Conservation (phyloP, 2,797 vertebrate species). For the Nannoperca obscura region DNA sequence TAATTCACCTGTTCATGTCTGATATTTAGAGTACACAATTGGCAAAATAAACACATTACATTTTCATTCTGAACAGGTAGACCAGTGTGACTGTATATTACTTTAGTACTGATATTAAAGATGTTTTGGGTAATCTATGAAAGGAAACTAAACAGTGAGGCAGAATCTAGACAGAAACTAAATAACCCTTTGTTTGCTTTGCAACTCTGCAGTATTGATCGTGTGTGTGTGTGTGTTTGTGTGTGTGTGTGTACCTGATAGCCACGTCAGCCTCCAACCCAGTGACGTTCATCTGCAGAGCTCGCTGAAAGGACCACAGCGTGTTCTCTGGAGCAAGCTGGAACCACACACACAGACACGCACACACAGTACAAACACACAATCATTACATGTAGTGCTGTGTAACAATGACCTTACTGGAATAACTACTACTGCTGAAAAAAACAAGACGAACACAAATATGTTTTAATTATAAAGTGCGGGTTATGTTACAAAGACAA, state of each 20-base stretch:
- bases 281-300: conserved; percentile 89
- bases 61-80: neutral
- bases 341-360: conserved; percentile 22
- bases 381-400: neutral
- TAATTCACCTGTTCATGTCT: neutral
- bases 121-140: neutral
- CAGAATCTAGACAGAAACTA: neutral
- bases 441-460: neutral
- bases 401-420: conserved; percentile 8
- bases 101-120: neutral
- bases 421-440: neutral
- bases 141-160: neutral
- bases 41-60: neutral
- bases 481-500: neutral
- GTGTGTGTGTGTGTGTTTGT: conserved; percentile 5
- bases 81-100: neutral
- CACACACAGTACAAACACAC: neutral
- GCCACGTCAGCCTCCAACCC: conserved; percentile 92
- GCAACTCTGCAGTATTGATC: conserved; percentile 42
- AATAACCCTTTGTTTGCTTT: conserved; percentile 26
- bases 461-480: neutral
- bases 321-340: conserved; percentile 96
- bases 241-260: conserved; percentile 86
- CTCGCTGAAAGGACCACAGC: conserved; percentile 94
- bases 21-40: neutral